Percentiles rank a stretch among this genome's conserved stretches.
Conservation (phyloP, 2,797 vertebrate species). For the Lemur catta region DNA sequence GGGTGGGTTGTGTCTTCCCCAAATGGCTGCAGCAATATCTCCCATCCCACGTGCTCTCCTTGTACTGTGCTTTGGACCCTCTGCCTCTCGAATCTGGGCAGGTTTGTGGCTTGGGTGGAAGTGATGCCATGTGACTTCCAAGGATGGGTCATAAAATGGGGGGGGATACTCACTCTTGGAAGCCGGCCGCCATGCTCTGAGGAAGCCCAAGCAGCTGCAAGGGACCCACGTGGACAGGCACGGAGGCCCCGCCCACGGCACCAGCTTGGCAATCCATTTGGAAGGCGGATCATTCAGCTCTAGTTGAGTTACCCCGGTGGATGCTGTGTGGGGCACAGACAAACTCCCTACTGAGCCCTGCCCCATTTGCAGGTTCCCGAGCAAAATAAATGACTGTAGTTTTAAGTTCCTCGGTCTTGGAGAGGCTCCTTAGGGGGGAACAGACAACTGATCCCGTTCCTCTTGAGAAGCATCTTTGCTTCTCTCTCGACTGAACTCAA, state of each 20-base stretch:
- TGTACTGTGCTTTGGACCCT: background rate
- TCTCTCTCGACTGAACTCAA: background rate
- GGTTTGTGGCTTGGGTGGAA: too few species aligned
- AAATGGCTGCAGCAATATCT: accelerated
- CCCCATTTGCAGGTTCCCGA: background rate
- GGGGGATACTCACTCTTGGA: background rate
- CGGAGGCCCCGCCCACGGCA: accelerated
- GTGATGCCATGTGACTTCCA: background rate
- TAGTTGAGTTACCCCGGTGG: accelerated
- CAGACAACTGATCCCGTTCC: accelerated
- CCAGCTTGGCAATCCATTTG: background rate
- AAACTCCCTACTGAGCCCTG: accelerated
- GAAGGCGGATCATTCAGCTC: background rate
- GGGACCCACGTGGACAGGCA: accelerated
- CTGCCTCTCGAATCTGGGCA: background rate
- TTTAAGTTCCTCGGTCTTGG: background rate
- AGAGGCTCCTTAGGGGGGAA: background rate
- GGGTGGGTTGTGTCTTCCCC: background rate
- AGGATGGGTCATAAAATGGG: background rate
- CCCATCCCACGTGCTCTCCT: background rate
- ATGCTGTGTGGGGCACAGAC: accelerated
- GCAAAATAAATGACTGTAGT: background rate
- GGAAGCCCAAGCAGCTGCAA: background rate
- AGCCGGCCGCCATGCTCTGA: background rate
- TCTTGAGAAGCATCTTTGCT: background rate